Base-by-base conservation (phyloP, 1,140 invertebrate genomes). In the Zaprionus vittiger region DNA sequence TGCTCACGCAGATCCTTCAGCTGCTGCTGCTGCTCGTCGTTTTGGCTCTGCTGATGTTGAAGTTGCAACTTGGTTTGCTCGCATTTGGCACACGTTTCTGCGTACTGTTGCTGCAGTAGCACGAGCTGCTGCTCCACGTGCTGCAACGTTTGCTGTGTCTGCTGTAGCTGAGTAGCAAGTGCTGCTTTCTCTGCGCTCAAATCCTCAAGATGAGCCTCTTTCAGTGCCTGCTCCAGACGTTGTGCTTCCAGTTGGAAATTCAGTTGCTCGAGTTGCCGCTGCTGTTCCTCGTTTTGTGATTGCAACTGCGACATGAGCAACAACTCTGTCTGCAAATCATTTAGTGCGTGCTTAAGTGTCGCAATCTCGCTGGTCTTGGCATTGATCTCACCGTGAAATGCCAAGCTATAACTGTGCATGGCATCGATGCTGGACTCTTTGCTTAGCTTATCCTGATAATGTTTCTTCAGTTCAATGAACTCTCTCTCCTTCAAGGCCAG, bases 311-410 rank as follows among this genome's bases (percentile, higher is more conserved):
- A 81, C 74, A 92, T 81, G 11, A 82, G 34, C 31, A 72, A 9
- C 28, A 92, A 17, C 55, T 92, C 91, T 2, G 56, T 49, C 26
- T 84, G 84, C 1, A 92, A 63, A 38, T 85, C 80, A 7, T 79
- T 52, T 0, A 92, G 65, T 0, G 80, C 69, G 11, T 77, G 80
- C 20, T 91, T 92, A 0, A 92, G 70, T 5, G 71, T 44, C 6
- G 79, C 78, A 31, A 92, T 91, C 59, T 92, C 91, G 15, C 59
- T 78, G 1, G 87, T 87, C 73, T 92, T 92, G 7, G 57, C 62
- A 62, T 86, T 90, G 15, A 92, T 92, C 26, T 89, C 87, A 9
- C 76, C 69, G 9, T 92, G 84, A 59, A 81, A 92, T 20, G 76
- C 69, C 17, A 92, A 20, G 41, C 91, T 92, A 26, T 91, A 80